Conservation (phyloP, 2,888 invertebrate genomes). For the Meliscaeva auricollis region DNA sequence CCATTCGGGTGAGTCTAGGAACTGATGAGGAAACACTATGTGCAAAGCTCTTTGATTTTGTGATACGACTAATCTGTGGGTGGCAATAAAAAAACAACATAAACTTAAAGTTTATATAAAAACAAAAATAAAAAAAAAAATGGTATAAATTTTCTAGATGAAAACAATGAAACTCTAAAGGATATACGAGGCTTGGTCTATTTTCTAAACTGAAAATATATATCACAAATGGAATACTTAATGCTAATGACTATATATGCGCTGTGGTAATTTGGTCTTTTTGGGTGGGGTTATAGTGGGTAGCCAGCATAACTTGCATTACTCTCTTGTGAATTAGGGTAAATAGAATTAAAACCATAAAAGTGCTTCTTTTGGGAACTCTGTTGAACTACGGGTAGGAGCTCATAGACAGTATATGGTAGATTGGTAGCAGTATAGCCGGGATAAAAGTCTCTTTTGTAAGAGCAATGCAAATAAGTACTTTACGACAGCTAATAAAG, state of each 20-base stretch:
- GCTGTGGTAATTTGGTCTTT: neutral
- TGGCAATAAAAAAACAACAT: constrained; percentile 13
- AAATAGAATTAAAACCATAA: constrained; percentile 40
- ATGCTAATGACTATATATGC: constrained; percentile 25
- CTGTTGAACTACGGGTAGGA: neutral
- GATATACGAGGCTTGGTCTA: neutral
- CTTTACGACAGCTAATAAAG: constrained; percentile 33
- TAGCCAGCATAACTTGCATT: neutral
- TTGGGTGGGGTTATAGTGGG: neutral
- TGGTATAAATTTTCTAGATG: neutral
- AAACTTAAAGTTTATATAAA: neutral
- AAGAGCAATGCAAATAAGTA: neutral
- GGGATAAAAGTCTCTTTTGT: neutral
- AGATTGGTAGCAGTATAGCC: too few relatives aligned
- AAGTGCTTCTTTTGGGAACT: constrained; percentile 11
- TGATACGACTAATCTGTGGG: constrained; percentile 90
- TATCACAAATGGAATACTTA: constrained; percentile 27
- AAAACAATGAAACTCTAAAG: neutral
- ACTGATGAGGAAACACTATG: constrained; percentile 94
- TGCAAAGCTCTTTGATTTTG: constrained; percentile 93
- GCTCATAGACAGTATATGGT: neutral
- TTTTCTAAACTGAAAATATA: constrained; percentile 4
- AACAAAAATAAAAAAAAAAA: neutral
- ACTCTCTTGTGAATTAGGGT: constrained; percentile 17
- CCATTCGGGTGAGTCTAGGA: constrained; percentile 95